These are phyloP conservation scores for Drosophila repleta DNA, from an alignment of 1,140 invertebrate species.

Conservation along the genomic window DNA sequence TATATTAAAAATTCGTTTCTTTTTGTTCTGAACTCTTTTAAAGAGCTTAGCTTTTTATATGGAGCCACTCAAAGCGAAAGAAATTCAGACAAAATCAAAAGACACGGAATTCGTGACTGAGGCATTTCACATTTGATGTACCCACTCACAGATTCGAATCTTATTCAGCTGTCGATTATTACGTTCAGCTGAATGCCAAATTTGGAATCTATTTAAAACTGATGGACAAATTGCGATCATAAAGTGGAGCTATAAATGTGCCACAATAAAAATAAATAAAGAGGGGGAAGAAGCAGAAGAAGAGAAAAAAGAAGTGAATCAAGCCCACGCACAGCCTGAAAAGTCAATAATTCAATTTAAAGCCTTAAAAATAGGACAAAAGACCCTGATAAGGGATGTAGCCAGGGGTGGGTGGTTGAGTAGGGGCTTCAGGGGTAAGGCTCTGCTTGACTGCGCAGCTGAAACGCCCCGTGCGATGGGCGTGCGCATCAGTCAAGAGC, in stretches of 20 bases:
- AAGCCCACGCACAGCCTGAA: constrained; percentile 15
- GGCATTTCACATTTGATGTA: constrained; percentile 20
- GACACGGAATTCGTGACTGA: constrained; percentile 24
- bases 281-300: constrained; percentile 6
- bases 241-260: constrained; percentile 67
- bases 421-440: neutral
- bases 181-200: constrained; percentile 48
- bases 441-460: constrained; percentile 17
- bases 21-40: too few species aligned
- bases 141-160: constrained; percentile 33
- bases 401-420: neutral
- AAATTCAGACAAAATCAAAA: too few species aligned
- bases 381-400: constrained; percentile 42
- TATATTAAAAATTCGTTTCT: neutral
- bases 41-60: neutral
- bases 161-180: constrained; percentile 28
- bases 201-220: constrained; percentile 68
- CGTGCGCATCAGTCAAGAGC: constrained; percentile 36
- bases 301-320: constrained; percentile 13
- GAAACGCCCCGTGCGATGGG: neutral
- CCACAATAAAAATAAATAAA: constrained; percentile 26
- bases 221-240: constrained; percentile 56
- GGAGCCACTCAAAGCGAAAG: constrained; percentile 5
- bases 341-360: constrained; percentile 57
- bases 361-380: constrained; percentile 72